phyloP scores from a whole-genome alignment of 2,797 vertebrate genomes.

The Buphagus erythrorhynchus region DNA sequence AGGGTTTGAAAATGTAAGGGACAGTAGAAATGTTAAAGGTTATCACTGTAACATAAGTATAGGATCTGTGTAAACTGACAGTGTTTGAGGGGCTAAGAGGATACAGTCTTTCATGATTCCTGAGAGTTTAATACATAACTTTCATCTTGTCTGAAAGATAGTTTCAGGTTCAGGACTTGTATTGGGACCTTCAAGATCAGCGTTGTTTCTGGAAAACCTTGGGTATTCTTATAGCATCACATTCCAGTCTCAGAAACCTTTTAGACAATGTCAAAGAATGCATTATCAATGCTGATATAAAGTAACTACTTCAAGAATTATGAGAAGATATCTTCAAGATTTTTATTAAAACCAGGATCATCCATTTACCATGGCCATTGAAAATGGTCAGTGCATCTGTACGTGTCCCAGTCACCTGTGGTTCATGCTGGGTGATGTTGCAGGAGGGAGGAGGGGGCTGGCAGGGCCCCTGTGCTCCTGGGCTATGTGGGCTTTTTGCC shows the following conservation, averaged over 20 bases:
- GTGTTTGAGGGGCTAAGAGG: background rate
- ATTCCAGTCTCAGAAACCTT: background rate
- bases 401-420: fast-evolving
- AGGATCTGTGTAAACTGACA: background rate
- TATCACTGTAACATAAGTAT: background rate
- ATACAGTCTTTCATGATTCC: background rate
- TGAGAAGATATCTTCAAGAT: background rate
- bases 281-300: background rate
- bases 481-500: fast-evolving
- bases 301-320: background rate
- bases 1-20: background rate
- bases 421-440: background rate
- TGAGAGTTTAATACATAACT: background rate
- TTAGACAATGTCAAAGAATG: background rate
- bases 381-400: background rate
- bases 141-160: background rate
- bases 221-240: background rate
- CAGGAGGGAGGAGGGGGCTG: background rate
- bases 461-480: fast-evolving
- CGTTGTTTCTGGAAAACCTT: background rate
- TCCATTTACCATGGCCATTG: background rate
- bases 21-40: background rate
- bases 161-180: background rate
- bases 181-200: background rate
- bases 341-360: background rate